phyloP scores from a whole-genome alignment of 92 coral and sea anemone species.

The Chrysogorgia sp. region DNA sequence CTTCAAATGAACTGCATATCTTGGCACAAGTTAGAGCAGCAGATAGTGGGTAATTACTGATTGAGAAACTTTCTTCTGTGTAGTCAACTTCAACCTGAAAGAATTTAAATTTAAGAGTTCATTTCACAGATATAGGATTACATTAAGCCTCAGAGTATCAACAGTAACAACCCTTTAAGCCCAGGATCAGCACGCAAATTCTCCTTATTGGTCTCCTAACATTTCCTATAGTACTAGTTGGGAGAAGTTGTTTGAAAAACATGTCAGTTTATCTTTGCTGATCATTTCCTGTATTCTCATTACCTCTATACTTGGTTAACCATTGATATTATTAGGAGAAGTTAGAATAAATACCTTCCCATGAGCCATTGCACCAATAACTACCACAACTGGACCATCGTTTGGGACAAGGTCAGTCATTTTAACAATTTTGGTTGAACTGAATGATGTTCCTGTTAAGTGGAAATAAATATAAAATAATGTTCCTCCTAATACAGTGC shows the following conservation, averaged over 20 bases:
- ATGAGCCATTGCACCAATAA: slow-evolving; percentile 99
- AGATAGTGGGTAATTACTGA: slow-evolving; percentile 91
- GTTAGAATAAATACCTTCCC: too few species aligned
- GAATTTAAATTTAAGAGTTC: too few species aligned
- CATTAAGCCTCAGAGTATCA: too few species aligned
- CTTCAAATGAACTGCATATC: slow-evolving; percentile 94
- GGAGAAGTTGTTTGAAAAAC: too few species aligned
- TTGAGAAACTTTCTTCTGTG: slow-evolving; percentile 87
- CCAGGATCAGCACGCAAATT: too few species aligned
- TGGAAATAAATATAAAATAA: neutral
- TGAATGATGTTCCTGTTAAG: slow-evolving; percentile 83
- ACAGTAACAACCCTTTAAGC: too few species aligned
- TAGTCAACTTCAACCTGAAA: slow-evolving; percentile 84
- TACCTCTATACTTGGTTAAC: neutral
- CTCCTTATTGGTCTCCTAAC: too few species aligned
- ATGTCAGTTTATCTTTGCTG: too few species aligned
- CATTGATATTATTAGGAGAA: neutral
- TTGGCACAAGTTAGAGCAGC: slow-evolving; percentile 95
- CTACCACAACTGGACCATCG: slow-evolving; percentile 91
- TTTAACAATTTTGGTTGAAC: slow-evolving; percentile 76
- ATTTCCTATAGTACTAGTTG: too few species aligned
- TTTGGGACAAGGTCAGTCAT: slow-evolving; percentile 78
- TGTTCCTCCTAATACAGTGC: neutral
- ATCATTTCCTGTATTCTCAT: too few species aligned
- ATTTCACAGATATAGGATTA: too few species aligned